Conservation (phyloP, 2,113 vertebrate species). For the Corythoichthys intestinalis region DNA sequence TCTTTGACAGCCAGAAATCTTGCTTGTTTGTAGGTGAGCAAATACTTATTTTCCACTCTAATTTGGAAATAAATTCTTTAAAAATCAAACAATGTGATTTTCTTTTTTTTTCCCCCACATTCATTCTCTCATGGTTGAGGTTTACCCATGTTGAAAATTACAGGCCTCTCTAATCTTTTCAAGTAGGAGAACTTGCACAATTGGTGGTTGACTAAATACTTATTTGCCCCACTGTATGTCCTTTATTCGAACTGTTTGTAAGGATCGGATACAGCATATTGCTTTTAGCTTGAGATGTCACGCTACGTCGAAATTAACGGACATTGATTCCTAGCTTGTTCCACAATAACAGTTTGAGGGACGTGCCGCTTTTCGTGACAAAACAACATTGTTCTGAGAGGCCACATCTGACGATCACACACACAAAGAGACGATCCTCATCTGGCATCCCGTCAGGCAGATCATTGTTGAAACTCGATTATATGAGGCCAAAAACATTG, state of each 20-base stretch:
- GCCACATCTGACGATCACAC: slow-evolving; percentile 27
- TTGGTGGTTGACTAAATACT: too few relatives aligned
- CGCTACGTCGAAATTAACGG: background rate
- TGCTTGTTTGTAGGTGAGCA: too few relatives aligned
- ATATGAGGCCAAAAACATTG: slow-evolving; percentile 59
- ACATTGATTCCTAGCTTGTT: slow-evolving; percentile 19
- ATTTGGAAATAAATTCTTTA: too few relatives aligned
- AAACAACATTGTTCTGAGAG: slow-evolving; percentile 28
- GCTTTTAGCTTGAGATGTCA: slow-evolving; percentile 4
- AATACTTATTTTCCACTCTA: too few relatives aligned
- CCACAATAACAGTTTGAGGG: slow-evolving; percentile 2
- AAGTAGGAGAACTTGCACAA: too few relatives aligned
- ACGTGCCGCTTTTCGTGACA: slow-evolving; percentile 6
- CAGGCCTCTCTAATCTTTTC: too few relatives aligned
- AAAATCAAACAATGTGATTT: too few relatives aligned
- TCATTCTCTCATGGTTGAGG: too few relatives aligned
- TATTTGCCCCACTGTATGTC: background rate
- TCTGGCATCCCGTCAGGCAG: slow-evolving; percentile 53
- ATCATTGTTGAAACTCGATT: slow-evolving; percentile 60
- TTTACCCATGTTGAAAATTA: too few relatives aligned
- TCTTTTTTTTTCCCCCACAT: too few relatives aligned
- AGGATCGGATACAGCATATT: background rate
- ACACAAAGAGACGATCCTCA: slow-evolving; percentile 43
- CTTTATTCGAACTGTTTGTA: background rate
- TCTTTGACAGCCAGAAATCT: too few relatives aligned